These are phyloP conservation scores for Tetramorium bicarinatum DNA, from an alignment of 2,888 invertebrate species.

Conservation along the genomic window DNA sequence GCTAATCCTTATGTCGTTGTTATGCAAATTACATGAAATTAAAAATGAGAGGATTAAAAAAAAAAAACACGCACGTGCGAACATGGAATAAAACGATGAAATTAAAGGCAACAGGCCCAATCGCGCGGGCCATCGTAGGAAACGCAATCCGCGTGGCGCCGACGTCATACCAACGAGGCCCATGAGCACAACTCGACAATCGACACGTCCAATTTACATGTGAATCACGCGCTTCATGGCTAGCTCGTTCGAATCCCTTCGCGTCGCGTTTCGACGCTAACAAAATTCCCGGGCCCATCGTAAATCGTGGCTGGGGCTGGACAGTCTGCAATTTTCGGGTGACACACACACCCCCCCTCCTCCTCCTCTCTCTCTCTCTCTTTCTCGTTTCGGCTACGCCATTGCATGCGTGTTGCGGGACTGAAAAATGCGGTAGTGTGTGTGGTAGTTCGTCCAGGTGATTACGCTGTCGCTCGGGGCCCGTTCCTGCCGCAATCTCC, in stretches of 20 bases:
- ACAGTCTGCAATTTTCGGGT: constrained; percentile 67
- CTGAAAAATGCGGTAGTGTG: constrained; percentile 68
- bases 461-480: constrained; percentile 85
- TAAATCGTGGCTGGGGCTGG: constrained; percentile 67
- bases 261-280: constrained; percentile 58
- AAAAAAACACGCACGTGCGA: neutral
- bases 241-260: constrained; percentile 37
- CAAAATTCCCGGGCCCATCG: constrained; percentile 65
- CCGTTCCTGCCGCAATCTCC: constrained; percentile 68
- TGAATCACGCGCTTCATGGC: constrained; percentile 68
- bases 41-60: neutral
- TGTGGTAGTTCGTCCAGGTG: constrained; percentile 84
- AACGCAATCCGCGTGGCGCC: constrained; percentile 75
- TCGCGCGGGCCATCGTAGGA: constrained; percentile 60
- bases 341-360: constrained; percentile 56
- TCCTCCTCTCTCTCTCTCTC: neutral
- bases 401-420: constrained; percentile 65
- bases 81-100: neutral
- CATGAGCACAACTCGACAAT: constrained; percentile 59
- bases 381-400: constrained; percentile 71
- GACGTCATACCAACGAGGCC: constrained; percentile 63
- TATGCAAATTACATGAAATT: neutral
- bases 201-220: constrained; percentile 73
- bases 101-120: constrained; percentile 49
- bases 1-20: neutral